These are phyloP conservation scores for Perca schrenkii DNA, from an alignment of 2,113 vertebrate species.

Conservation along the genomic window DNA sequence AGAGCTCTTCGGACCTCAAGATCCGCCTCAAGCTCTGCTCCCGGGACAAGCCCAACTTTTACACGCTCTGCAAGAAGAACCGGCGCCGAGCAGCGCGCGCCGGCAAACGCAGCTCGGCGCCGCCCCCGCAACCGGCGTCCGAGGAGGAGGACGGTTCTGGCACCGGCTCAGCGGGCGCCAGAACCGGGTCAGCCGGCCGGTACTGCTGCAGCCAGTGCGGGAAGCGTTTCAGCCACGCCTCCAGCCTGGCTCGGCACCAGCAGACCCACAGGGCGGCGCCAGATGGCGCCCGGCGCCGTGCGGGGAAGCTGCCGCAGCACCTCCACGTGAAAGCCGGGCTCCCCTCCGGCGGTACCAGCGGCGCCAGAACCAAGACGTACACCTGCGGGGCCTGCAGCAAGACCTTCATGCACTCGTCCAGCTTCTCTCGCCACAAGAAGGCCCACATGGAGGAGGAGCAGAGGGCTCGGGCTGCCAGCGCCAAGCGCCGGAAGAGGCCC, in stretches of 20 bases:
- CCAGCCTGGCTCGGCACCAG: constrained; percentile 82
- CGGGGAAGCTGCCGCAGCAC: constrained; percentile 66
- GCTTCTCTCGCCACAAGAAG: constrained; percentile 86
- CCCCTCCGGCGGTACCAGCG: background rate
- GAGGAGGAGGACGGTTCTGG: constrained; percentile 42
- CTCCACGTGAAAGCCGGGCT: constrained; percentile 60
- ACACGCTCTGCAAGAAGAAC: constrained; percentile 86
- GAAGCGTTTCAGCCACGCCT: constrained; percentile 80
- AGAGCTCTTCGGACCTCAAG: constrained; percentile 84
- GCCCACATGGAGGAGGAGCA: constrained; percentile 77
- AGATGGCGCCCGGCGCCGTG: fast-evolving
- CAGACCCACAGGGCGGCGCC: constrained; percentile 70
- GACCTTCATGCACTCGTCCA: constrained; percentile 85
- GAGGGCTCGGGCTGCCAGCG: background rate
- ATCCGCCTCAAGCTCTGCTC: constrained; percentile 86
- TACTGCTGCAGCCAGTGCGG: constrained; percentile 79
- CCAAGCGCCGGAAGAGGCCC: constrained; percentile 58
- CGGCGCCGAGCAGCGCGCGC: constrained; percentile 63
- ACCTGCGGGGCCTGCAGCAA: constrained; percentile 82
- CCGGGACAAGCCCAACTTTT: constrained; percentile 85
- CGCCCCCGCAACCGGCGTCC: fast-evolving
- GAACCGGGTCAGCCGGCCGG: constrained; percentile 38
- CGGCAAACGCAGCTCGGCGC: constrained; percentile 25
- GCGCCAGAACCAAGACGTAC: constrained; percentile 75
- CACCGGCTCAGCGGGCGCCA: background rate